Evolutionary conservation across 2,113 vertebrate genomes (phyloP).

Genomic region (Cromileptes altivelis): DNA sequence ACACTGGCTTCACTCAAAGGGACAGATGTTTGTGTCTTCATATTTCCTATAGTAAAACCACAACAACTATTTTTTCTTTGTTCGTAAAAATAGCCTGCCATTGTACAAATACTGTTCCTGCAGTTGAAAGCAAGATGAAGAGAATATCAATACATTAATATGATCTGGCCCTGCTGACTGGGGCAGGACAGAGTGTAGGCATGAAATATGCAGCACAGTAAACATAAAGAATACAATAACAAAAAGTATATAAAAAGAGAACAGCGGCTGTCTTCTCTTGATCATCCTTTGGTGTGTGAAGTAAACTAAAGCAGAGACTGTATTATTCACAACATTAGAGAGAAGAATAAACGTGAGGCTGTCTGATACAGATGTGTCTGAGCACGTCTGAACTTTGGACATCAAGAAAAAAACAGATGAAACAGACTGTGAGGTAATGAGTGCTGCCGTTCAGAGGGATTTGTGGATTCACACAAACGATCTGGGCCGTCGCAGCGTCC

Average conservation of each 20-base stretch:
- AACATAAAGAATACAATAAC: constrained; percentile 6
- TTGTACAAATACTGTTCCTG: not conserved
- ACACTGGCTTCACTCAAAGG: not conserved
- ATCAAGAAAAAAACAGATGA: constrained; percentile 36
- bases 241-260: constrained; percentile 34
- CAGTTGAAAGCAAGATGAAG: constrained; percentile 26
- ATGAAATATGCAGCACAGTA: constrained; percentile 30
- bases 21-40: not conserved
- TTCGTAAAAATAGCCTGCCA: not conserved
- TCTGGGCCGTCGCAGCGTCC: not conserved
- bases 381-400: constrained; percentile 48
- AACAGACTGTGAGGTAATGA: constrained; percentile 48
- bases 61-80: not conserved
- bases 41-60: not conserved
- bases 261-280: constrained; percentile 24
- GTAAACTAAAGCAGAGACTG: constrained; percentile 9
- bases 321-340: constrained; percentile 52
- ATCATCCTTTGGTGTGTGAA: constrained; percentile 39
- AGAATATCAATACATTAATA: constrained; percentile 1
- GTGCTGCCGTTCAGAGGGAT: constrained; percentile 4
- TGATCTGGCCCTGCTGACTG: constrained; percentile 1
- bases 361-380: constrained; percentile 29
- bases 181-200: constrained; percentile 14
- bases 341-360: constrained; percentile 15
- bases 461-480: constrained; percentile 42